Evolutionary conservation across 92 coral and sea anemone genomes (phyloP).

Genomic region (Heteractis magnifica): DNA sequence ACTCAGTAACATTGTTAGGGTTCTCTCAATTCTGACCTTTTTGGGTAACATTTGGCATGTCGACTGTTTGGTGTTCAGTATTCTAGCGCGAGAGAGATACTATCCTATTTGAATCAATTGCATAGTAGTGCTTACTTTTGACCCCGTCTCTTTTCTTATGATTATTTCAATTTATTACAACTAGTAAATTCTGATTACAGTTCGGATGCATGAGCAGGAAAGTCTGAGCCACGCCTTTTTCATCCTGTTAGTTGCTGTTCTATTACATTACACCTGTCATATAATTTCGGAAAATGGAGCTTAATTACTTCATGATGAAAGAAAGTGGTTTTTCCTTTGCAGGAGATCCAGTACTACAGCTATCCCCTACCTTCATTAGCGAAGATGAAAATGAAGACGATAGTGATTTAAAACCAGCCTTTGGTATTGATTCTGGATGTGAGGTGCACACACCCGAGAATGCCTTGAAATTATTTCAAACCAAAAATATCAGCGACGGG

Average conservation of each 20-base stretch:
- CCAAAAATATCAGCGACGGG: not conserved
- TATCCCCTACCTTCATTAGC: too few relatives aligned
- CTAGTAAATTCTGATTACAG: too few relatives aligned
- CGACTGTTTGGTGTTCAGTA: not conserved
- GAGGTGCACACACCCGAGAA: not conserved
- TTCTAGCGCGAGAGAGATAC: not conserved
- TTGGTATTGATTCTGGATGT: constrained; percentile 2
- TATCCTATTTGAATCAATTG: not conserved
- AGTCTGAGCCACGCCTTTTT: not conserved
- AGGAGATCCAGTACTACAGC: too few relatives aligned
- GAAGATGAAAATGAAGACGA: not conserved
- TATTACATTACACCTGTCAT: too few relatives aligned
- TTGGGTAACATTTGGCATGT: not conserved
- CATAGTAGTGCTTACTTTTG: not conserved
- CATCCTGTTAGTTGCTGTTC: too few relatives aligned
- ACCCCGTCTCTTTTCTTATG: not conserved
- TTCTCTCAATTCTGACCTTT: not conserved
- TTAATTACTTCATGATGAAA: too few relatives aligned
- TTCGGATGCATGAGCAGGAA: too few relatives aligned
- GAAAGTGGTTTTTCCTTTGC: too few relatives aligned
- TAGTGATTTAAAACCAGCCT: not conserved
- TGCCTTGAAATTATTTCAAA: not conserved
- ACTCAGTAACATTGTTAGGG: not conserved
- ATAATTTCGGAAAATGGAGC: too few relatives aligned
- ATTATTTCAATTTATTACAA: too few relatives aligned